These are phyloP conservation scores for Thumatha senex DNA, from an alignment of 2,888 invertebrate genomes.

Conservation along the genomic window DNA sequence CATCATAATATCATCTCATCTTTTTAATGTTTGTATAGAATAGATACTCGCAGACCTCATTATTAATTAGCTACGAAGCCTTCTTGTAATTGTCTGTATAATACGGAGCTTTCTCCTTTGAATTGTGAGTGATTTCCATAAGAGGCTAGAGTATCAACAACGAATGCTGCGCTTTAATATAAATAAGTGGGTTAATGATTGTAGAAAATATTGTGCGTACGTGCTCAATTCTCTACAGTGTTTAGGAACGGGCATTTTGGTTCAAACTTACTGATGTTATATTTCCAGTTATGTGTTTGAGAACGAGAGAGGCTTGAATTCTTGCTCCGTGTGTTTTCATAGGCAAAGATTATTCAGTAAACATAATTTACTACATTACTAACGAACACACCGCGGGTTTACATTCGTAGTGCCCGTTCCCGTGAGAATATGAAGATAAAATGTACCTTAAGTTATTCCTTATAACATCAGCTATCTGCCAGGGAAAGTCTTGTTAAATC, in stretches of 20 bases:
- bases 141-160: constrained; percentile 13
- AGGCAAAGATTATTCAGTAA: no score
- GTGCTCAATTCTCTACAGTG: constrained; percentile 27
- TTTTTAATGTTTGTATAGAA: no score
- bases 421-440: no score
- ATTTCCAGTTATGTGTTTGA: constrained; percentile 1
- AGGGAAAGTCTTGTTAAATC: no score
- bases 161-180: constrained; percentile 15
- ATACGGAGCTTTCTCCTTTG: constrained; percentile 28
- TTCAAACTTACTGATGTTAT: constrained; percentile 19
- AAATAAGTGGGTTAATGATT: constrained; percentile 33
- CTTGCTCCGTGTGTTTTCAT: neutral
- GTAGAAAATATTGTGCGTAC: constrained; percentile 27
- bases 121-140: constrained; percentile 39
- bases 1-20: no score
- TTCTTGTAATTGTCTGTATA: neutral
- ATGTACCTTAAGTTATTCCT: no score
- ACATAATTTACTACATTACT: no score
- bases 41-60: neutral
- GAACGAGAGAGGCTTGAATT: neutral
- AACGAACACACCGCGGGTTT: no score
- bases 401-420: no score
- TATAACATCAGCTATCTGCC: no score
- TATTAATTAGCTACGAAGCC: neutral
- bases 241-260: constrained; percentile 21